A percentile compares a stretch with the other conserved stretches of the same genome.
Evolutionary conservation across 2,888 invertebrate species (phyloP).

Genomic region (Mactromeris polynyma): DNA sequence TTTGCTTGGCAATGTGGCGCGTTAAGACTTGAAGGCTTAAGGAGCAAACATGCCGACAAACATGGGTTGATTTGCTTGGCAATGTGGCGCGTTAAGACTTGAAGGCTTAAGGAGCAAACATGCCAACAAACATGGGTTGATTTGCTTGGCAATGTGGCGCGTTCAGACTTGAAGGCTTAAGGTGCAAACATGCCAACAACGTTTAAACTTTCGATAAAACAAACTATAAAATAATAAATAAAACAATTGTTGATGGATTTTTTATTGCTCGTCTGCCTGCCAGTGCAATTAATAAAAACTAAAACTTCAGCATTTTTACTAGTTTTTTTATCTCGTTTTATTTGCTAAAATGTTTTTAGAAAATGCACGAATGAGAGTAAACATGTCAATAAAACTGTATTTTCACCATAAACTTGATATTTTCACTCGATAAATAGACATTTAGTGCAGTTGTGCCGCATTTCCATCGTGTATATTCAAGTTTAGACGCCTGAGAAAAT

Average conservation of each 20-base stretch:
- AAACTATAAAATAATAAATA: neutral
- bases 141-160: neutral
- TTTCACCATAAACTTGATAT: neutral
- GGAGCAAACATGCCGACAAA: too few relatives aligned
- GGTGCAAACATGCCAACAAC: neutral
- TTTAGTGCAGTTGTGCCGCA: neutral
- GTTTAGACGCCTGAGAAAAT: constrained; percentile 25
- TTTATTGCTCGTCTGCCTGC: neutral
- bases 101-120: too few relatives aligned
- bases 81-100: neutral
- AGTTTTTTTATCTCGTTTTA: neutral
- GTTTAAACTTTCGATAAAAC: neutral
- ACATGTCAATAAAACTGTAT: constrained; percentile 2
- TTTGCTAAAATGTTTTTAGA: neutral
- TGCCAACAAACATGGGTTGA: neutral
- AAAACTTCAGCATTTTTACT: neutral
- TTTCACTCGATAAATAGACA: constrained; percentile 7
- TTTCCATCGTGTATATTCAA: neutral
- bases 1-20: neutral
- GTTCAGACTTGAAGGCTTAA: too few relatives aligned
- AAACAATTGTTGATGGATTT: neutral
- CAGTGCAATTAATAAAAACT: neutral
- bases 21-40: too few relatives aligned
- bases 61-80: neutral
- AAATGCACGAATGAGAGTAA: neutral